Evolutionary conservation across 1,140 invertebrate species (phyloP).

Genomic region (Elysia chlorotica): DNA sequence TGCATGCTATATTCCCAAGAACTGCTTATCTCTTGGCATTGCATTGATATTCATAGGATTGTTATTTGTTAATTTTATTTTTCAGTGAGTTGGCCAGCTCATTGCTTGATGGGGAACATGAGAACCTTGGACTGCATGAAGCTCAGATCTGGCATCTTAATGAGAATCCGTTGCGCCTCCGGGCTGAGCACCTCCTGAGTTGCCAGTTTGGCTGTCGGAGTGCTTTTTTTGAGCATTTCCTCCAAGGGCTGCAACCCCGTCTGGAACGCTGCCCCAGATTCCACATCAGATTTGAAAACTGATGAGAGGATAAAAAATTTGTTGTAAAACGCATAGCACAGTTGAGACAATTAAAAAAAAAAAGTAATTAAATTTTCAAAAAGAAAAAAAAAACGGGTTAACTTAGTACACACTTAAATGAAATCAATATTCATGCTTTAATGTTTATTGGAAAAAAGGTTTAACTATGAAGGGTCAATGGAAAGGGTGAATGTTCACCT

Average conservation of each 20-base stretch:
- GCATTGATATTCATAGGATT: no score
- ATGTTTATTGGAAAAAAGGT: not conserved
- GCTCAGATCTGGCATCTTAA: slow-evolving; percentile 46
- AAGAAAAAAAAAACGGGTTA: not conserved
- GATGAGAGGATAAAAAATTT: slow-evolving; percentile 31
- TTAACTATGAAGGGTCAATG: not conserved
- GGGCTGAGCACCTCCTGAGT: slow-evolving; percentile 35
- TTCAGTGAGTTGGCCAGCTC: no score
- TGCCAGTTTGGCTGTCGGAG: slow-evolving; percentile 35
- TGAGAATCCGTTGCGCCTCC: slow-evolving; percentile 44
- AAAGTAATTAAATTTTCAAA: not conserved
- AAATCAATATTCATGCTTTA: not conserved
- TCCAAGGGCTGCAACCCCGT: slow-evolving; percentile 49
- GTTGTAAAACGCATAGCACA: no score
- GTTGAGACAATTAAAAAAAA: no score
- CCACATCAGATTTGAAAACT: slow-evolving; percentile 51
- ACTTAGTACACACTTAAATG: not conserved
- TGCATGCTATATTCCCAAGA: no score
- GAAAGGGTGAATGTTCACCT: not conserved
- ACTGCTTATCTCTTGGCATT: no score
- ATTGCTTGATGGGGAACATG: slow-evolving; percentile 54
- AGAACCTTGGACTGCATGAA: slow-evolving; percentile 59
- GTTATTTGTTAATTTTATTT: no score
- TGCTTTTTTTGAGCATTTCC: slow-evolving; percentile 51
- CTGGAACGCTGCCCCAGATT: no score